phyloP scores from a whole-genome alignment of 30 jellyfish, hydroid and myxozoan genomes.

The Pseudorhiza aurosa region DNA sequence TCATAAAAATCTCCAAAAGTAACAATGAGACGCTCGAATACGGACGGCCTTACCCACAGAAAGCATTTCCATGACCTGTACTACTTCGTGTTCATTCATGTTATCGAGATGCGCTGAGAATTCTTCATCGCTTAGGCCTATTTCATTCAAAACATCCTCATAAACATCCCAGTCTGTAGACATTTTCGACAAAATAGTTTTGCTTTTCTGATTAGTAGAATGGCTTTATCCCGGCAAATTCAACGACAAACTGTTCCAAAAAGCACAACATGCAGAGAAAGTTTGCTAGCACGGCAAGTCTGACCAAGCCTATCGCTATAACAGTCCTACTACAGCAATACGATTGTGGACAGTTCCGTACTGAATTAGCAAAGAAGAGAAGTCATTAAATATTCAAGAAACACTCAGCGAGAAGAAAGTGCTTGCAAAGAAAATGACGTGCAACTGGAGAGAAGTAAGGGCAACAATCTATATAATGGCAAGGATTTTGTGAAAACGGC shows the following conservation, averaged over 20 bases:
- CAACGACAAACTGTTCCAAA: not conserved
- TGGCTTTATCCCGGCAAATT: not conserved
- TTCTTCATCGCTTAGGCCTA: conserved; percentile 42
- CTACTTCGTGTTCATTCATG: conserved; percentile 56
- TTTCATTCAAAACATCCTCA: conserved; percentile 15
- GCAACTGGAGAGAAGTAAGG: no score
- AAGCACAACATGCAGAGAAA: no score
- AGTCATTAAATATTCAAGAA: not conserved
- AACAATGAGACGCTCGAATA: no score
- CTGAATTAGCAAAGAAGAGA: not conserved
- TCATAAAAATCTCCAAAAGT: no score
- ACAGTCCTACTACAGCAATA: not conserved
- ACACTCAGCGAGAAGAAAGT: not conserved
- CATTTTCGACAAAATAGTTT: not conserved
- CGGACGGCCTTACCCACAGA: conserved; percentile 30
- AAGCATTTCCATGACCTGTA: conserved; percentile 44
- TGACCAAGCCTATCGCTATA: not conserved
- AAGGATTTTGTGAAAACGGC: no score
- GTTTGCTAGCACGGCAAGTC: no score
- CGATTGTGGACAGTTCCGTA: not conserved
- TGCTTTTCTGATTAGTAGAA: not conserved
- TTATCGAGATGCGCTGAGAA: conserved; percentile 34
- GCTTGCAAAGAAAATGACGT: no score
- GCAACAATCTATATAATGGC: no score
- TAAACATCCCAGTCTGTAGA: conserved; percentile 10